These are phyloP conservation scores for Leptoteleia sp. DNA, from an alignment of 1,140 invertebrate genomes.

Conservation along the genomic window DNA sequence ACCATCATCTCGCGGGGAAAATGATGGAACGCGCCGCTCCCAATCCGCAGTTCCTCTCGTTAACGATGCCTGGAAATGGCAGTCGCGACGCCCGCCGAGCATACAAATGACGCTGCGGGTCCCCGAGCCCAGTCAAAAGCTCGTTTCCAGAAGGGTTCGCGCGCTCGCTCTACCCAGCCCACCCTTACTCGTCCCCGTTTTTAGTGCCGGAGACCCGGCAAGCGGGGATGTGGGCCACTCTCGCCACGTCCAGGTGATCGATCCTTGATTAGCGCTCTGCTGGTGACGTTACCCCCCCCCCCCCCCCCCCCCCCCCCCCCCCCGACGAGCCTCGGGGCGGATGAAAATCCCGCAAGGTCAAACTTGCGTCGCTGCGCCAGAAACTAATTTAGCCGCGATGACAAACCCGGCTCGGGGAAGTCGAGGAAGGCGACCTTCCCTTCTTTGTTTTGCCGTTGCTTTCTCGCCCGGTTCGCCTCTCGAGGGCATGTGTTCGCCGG, in stretches of 20 bases:
- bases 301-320: too few species aligned
- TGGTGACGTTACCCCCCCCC: slow-evolving; percentile 42
- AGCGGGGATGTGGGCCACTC: slow-evolving; percentile 65
- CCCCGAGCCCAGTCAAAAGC: slow-evolving; percentile 48
- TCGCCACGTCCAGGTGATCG: slow-evolving; percentile 69
- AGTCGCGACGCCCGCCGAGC: slow-evolving; percentile 51
- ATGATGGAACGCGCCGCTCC: slow-evolving; percentile 36
- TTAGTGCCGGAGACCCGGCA: slow-evolving; percentile 39
- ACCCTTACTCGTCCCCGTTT: slow-evolving; percentile 8
- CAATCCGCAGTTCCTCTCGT: slow-evolving; percentile 34
- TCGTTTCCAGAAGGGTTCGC: slow-evolving; percentile 62
- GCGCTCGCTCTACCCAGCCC: slow-evolving; percentile 21
- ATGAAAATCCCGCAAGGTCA: slow-evolving; percentile 41
- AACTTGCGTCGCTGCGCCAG: slow-evolving; percentile 6
- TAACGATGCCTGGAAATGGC: slow-evolving; percentile 64
- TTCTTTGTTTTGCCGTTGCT: not conserved
- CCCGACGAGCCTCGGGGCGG: too few species aligned
- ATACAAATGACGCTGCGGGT: slow-evolving; percentile 60
- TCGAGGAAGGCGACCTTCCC: not conserved
- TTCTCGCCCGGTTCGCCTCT: not conserved
- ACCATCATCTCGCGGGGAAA: slow-evolving; percentile 33
- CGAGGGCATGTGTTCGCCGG: too few species aligned
- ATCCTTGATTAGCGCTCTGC: slow-evolving; percentile 70
- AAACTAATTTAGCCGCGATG: slow-evolving; percentile 24
- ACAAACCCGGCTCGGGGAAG: not conserved